Conservation (phyloP, 92 coral and sea anemone species). For the Heliopora coerulea region DNA sequence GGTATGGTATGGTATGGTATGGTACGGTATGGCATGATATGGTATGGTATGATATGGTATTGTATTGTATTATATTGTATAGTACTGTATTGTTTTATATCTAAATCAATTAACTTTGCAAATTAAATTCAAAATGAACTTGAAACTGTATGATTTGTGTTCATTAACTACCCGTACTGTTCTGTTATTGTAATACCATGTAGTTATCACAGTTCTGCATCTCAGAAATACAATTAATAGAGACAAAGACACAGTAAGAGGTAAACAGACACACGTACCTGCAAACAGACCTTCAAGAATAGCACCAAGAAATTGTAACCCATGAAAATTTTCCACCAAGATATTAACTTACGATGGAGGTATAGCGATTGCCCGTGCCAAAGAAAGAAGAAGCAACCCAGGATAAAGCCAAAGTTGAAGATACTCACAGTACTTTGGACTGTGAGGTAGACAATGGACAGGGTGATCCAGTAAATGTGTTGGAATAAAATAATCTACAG, state of each 20-base stretch:
- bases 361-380: slow-evolving; percentile 99
- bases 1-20: slow-evolving; percentile 11
- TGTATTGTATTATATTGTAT: slow-evolving; percentile 2
- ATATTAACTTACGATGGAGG: slow-evolving; percentile 71
- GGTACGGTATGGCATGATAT: not conserved
- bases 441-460: slow-evolving; percentile 96
- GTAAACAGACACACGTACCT: too few species aligned
- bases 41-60: slow-evolving; percentile 8
- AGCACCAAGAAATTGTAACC: slow-evolving; percentile 92
- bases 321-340: slow-evolving; percentile 87
- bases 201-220: too few species aligned
- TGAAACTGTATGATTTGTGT: too few species aligned
- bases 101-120: too few species aligned
- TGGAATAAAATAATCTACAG: slow-evolving; percentile 78
- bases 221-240: too few species aligned
- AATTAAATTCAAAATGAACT: too few species aligned
- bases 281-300: slow-evolving; percentile 89
- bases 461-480: slow-evolving; percentile 95
- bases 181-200: too few species aligned
- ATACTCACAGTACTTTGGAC: slow-evolving; percentile 97
- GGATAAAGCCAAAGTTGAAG: slow-evolving; percentile 93
- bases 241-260: too few species aligned
- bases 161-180: too few species aligned
- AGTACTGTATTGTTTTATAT: slow-evolving; percentile 4
- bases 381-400: slow-evolving; percentile 95